These are phyloP conservation scores for Polymixis lichenea DNA, from an alignment of 2,888 invertebrate species.

Conservation along the genomic window DNA sequence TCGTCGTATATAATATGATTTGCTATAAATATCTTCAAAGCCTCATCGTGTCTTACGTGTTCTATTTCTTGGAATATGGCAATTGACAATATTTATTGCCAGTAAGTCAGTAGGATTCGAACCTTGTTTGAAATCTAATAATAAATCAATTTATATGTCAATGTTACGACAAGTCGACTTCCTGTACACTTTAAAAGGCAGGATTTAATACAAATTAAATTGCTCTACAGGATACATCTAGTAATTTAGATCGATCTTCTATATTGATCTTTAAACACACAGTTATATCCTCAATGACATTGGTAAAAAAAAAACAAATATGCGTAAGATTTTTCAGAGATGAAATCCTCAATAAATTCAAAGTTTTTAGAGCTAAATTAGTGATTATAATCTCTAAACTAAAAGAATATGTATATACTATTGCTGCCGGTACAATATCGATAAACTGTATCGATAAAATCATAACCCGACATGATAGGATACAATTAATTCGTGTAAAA, in stretches of 20 bases:
- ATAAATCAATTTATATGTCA: constrained; percentile 49
- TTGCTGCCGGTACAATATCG: constrained; percentile 18
- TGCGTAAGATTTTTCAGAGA: background rate
- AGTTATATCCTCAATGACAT: background rate
- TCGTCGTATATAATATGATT: background rate
- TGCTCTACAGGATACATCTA: constrained; percentile 8
- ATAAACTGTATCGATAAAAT: constrained; percentile 30
- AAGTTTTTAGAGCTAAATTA: background rate
- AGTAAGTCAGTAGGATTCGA: background rate
- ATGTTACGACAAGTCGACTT: constrained; percentile 32
- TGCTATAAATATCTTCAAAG: constrained; percentile 16
- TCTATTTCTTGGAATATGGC: constrained; percentile 8
- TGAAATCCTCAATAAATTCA: background rate
- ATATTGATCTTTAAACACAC: background rate
- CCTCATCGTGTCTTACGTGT: background rate
- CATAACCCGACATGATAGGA: constrained; percentile 36
- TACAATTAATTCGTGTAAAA: constrained; percentile 40
- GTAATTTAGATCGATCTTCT: background rate
- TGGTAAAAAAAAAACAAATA: background rate
- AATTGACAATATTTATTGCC: constrained; percentile 22
- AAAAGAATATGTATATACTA: background rate
- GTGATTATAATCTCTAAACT: background rate
- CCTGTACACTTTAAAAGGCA: constrained; percentile 34
- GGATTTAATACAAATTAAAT: constrained; percentile 12
- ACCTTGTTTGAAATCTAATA: constrained; percentile 19